Evolutionary conservation across 2,888 invertebrate species (phyloP).

Genomic region (Mystacides longicornis): DNA sequence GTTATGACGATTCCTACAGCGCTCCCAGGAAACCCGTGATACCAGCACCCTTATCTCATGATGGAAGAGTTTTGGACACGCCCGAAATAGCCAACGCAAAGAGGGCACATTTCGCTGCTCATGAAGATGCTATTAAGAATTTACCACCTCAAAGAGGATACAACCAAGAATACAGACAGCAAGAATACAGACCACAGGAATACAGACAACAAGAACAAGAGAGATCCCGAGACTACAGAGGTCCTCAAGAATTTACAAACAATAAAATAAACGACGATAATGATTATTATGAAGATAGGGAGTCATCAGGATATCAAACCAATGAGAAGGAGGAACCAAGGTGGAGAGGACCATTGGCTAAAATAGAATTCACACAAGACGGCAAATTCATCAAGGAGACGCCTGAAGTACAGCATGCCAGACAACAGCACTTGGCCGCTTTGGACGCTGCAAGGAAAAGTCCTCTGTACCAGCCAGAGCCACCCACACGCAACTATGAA

Average conservation of each 20-base stretch:
- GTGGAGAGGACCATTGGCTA: slow-evolving; percentile 24
- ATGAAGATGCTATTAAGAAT: slow-evolving; percentile 30
- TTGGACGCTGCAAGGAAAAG: slow-evolving; percentile 18
- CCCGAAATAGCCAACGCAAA: slow-evolving; percentile 33
- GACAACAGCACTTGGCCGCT: slow-evolving; percentile 22
- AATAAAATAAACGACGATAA: slow-evolving; percentile 17
- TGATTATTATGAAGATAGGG: slow-evolving; percentile 22
- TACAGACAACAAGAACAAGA: slow-evolving; percentile 10
- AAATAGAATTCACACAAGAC: slow-evolving; percentile 24
- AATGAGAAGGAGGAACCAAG: slow-evolving; percentile 17
- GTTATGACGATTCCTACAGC: slow-evolving; percentile 5
- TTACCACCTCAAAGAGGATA: slow-evolving; percentile 28
- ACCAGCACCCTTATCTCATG: slow-evolving; percentile 23
- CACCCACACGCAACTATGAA: slow-evolving; percentile 4
- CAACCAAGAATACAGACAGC: slow-evolving; percentile 15
- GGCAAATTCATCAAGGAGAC: slow-evolving; percentile 26
- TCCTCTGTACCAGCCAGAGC: slow-evolving; percentile 10
- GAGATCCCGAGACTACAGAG: slow-evolving; percentile 7
- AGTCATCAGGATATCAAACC: background rate
- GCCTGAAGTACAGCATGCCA: slow-evolving; percentile 23
- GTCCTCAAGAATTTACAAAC: slow-evolving; percentile 9
- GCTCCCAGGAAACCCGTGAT: slow-evolving; percentile 13
- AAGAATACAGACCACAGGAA: slow-evolving; percentile 10
- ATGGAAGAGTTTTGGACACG: slow-evolving; percentile 29
- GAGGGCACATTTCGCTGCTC: slow-evolving; percentile 37